Evolutionary conservation across 2,113 vertebrate species (phyloP), one percentile per base, ranked within the genome.

Genomic region (Cyprinodon tularosa): DNA sequence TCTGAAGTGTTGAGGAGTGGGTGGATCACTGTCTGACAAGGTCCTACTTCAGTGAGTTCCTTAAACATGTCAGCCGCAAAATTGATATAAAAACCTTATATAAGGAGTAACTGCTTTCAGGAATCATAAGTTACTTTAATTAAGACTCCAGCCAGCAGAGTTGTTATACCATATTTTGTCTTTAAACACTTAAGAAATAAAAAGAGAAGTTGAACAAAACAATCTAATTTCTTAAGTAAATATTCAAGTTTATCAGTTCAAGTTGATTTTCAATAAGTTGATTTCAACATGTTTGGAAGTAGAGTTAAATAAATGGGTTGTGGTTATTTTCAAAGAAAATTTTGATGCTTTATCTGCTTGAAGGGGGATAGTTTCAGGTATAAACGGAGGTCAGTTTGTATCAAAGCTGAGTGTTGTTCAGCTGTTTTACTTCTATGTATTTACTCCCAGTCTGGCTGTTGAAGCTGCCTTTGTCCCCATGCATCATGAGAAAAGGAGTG

Each of bases 401-500:
- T 29, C 29, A 29, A 42, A 9, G 9, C 9, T 42, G 42, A 42
- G 42, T 42, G 42, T 42, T 42, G 42, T 42, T 42, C 9, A 42
- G 42, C 3, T 9, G 42, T 42, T 42, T 42, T 42, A 6, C 42
- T 22, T 60, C 1, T 20, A 60, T n/a, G 22, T 22, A 29, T 60
- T 29, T 7, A 20, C 2, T 29, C 22, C 20, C 57, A 3, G 22
- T 60, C 6, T 15, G 75, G 0, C 4, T 72, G 62, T 70, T 38
- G 45, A 81, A 78, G 36, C 60, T 60, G 39, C 66, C 50, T 68
- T 87, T 89, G 86, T 89, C 79, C 85, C 87, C 85, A 87, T 78
- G 72, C 72, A 68, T 63, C 74, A 67, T 79, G 62, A 78, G 77
- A 77, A 86, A 70, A 89, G 88, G 84, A 89, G 89, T 79, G 89